Conservation (phyloP, 2,113 vertebrate genomes). For the pig (Sus scrofa) region T2T-Sscrofa CM000814.6:92220501-92221000, state of each 20-base stretch:
- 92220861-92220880: neutral
- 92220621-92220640: neutral
- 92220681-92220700: neutral
- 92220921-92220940: neutral
- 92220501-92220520: neutral
- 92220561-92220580: neutral
- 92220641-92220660: neutral
- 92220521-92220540: neutral
- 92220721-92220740: slow-evolving; percentile 9
- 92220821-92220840: neutral
- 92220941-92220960: neutral
- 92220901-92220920: neutral
- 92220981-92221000: neutral
- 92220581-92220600: neutral
- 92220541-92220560: neutral
- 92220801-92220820: neutral
- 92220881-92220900: neutral
- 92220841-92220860: neutral
- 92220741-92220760: neutral
- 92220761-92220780: slow-evolving; percentile 4
- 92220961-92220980: neutral
- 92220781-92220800: neutral
- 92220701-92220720: neutral
- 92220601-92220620: neutral
- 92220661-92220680: neutral